These are phyloP conservation scores for Ylistrum balloti DNA, from an alignment of 1,140 invertebrate genomes.

Conservation along the genomic window DNA sequence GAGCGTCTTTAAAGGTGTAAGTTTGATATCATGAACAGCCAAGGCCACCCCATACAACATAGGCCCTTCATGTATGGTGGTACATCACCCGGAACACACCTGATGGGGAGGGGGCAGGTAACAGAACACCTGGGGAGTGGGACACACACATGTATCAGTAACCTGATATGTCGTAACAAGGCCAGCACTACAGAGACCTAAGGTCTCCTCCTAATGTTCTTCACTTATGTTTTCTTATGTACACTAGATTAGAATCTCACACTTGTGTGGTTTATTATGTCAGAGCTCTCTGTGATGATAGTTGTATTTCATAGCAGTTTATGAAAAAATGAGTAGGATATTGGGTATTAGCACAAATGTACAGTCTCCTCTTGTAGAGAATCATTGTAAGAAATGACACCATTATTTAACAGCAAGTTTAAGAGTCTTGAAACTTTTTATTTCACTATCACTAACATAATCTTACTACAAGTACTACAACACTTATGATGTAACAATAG, in stretches of 20 bases:
- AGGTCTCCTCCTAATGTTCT: background rate
- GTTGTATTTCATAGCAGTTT: background rate
- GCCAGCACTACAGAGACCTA: background rate
- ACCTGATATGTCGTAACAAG: background rate
- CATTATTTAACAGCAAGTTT: no score
- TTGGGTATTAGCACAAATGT: no score
- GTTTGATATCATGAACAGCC: background rate
- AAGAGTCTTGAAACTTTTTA: no score
- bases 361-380: no score
- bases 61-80: background rate
- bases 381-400: no score
- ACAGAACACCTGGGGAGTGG: background rate
- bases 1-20: background rate
- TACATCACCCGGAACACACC: slow-evolving; percentile 6
- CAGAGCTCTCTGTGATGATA: background rate
- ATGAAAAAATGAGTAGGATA: no score
- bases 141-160: background rate
- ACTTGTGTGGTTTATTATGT: no score
- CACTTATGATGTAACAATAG: no score
- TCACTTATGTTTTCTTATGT: background rate
- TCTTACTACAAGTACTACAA: no score
- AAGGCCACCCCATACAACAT: background rate
- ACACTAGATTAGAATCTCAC: background rate
- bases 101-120: slow-evolving; percentile 4
- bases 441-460: no score